These are phyloP conservation scores for Zoanthus sansibaricus DNA, from an alignment of 92 coral and sea anemone genomes.

Conservation along the genomic window DNA sequence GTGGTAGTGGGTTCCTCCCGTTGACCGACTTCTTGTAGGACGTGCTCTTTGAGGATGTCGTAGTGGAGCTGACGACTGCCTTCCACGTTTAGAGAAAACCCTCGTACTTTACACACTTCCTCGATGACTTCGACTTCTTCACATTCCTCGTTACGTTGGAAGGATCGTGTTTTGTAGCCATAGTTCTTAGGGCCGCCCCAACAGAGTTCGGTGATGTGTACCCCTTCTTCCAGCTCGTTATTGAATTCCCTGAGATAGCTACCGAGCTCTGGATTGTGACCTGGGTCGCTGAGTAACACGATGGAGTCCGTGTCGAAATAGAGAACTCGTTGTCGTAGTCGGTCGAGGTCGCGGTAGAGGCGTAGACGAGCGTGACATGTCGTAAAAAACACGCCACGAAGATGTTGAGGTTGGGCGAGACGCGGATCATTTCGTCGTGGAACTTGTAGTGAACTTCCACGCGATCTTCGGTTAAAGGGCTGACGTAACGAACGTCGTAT, in stretches of 20 bases:
- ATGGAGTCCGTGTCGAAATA: background rate
- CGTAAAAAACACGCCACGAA: constrained; percentile 34
- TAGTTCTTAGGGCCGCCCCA: too few species aligned
- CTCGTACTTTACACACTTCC: background rate
- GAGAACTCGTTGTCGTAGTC: constrained; percentile 8
- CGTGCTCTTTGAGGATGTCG: too few species aligned
- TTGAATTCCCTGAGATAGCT: too few species aligned
- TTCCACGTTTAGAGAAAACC: background rate
- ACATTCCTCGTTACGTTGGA: constrained; percentile 5
- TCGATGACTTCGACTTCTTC: background rate
- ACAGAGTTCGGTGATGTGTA: constrained; percentile 1
- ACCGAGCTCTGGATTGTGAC: too few species aligned
- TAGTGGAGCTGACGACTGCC: background rate
- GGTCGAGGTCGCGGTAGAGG: constrained; percentile 11
- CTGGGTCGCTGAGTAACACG: too few species aligned
- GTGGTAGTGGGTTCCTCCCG: background rate
- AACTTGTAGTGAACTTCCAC: background rate
- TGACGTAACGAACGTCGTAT: background rate
- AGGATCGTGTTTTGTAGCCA: too few species aligned
- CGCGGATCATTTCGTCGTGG: constrained; percentile 9
- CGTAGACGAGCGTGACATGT: constrained; percentile 31
- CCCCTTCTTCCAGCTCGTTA: constrained; percentile 26
- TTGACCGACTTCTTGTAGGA: too few species aligned
- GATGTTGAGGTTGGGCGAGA: background rate
- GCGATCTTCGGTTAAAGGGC: constrained; percentile 22